Percentiles rank a stretch among this genome's conserved stretches.
These are phyloP conservation scores for Dreissena polymorpha DNA, from an alignment of 1,140 invertebrate species.

Conservation along the genomic window DNA sequence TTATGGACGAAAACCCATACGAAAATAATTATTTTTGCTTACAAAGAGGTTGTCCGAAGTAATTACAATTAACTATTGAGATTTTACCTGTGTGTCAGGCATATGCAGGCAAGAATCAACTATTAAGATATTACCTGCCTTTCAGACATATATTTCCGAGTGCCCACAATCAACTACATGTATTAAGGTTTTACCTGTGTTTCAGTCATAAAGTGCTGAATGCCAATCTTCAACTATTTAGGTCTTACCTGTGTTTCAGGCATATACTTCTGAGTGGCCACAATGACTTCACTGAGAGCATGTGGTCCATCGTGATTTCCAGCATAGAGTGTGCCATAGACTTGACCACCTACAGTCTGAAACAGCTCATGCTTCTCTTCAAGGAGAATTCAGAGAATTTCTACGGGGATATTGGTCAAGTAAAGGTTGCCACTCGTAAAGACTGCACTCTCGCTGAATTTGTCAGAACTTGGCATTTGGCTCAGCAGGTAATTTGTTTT, in stretches of 20 bases:
- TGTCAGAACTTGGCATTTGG: constrained; percentile 90
- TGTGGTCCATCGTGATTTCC: constrained; percentile 92
- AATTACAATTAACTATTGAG: no score
- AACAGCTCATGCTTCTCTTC: constrained; percentile 92
- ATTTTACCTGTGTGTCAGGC: constrained; percentile 81
- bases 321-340: constrained; percentile 90
- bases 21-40: no score
- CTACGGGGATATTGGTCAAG: constrained; percentile 94
- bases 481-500: constrained; percentile 85
- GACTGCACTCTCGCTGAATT: constrained; percentile 91
- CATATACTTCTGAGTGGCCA: constrained; percentile 92
- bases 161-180: no score
- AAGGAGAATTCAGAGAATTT: constrained; percentile 94
- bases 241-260: constrained; percentile 78
- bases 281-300: constrained; percentile 87
- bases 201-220: constrained; percentile 90
- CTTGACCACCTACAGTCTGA: constrained; percentile 90
- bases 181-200: no score
- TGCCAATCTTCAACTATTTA: constrained; percentile 74
- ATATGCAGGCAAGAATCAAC: no score
- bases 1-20: no score
- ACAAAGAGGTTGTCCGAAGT: no score
- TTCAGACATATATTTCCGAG: constrained; percentile 90
- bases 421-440: constrained; percentile 94
- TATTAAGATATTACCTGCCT: no score